Evolutionary conservation across 1,140 invertebrate species (phyloP), one percentile per base, ranked within the genome.

Genomic region (Nixonia krombeini): DNA sequence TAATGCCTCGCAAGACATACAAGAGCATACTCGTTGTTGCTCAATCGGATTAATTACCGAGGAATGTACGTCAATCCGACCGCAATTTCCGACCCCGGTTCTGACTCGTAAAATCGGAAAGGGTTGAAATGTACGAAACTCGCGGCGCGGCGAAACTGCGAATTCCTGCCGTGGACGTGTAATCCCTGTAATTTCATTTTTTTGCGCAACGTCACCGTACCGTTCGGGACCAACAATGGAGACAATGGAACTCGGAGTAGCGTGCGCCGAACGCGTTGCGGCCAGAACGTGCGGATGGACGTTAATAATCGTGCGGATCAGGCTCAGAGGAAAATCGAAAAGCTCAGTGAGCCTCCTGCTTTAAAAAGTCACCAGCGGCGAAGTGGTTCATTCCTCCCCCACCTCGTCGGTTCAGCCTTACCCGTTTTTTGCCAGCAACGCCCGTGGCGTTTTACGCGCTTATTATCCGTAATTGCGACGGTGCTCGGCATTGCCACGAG

Each of bases 401-500:
- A 7, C 12, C 31, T 45, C 44, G 55, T 59, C 51, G 55, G 50
- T 61, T 50, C 53, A 50, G 56, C 58, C 56, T 38, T 56, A 56
- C 52, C 38, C 55, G 58, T 61, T 57, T 69, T 69, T 69, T 51
- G 53, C 65, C 57, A 58, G 10, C 47, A 69, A 58, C 42, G 49
- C 58, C 58, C 65, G 52, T 58, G 58, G 53, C 58, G 31, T 58
- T 69, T 69, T 63, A 58, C 58, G 53, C 65, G 53, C 53, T 63
- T 69, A 58, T 69, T 69, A 58, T 53, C 65, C 55, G 57, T 68
- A 62, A 68, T 68, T 68, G 57, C 65, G 58, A 63, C 65, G 51
- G 58, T 53, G 50, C 53, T 42, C 21, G 40, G 40, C 10, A 42
- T 23, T 25, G 40, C 40, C 18, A 23, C 51, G 44, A 63, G 65